Base-by-base conservation (phyloP, 2,797 vertebrate species). In the Nyctibius grandis region DNA sequence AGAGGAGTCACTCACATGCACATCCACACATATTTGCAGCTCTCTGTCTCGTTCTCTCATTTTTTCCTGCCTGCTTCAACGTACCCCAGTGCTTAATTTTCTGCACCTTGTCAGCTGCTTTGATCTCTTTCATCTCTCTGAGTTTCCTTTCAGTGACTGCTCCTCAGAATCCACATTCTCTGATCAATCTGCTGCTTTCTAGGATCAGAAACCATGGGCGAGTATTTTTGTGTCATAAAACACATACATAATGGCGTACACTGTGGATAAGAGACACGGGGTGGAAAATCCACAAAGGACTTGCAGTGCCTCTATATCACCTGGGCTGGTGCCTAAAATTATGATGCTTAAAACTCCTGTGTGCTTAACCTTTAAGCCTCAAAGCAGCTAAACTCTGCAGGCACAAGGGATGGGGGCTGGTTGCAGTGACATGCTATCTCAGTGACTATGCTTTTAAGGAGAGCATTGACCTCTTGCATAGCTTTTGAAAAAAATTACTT, bases 141-240 rank as follows among this genome's bases (percentile, higher is more conserved):
- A 85, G 45, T 80, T 97, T 88, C 67, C 80, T 93, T 92, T 83
- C 76, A 73, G 15, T 78, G 59, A 12, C 94, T 95, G 40, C 23
- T 85, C 16, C 40, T 69, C 56, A 67, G 89, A 91, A 93, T 89
- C 82, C 75, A 48, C 59, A n/a, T 83, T 76, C 34, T 88, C 42
- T 93, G 31, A 89, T 94, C 53, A 77, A 15, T 91, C 63, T 54
- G 15, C 51, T 87, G 21, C 67, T 79, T 91, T 93, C 73, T 86
- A 73, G 42, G 44, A 31, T 80, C 38, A 79, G 76, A 96, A 88
- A 65, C 9, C 34, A 28, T 22, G 67, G 69, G 40, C 1, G 0
- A 86, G 19, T 86, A 33, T 51, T 95, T 91, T 57, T 86, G 40
- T 94, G 78, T 91, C 3, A 4, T 72, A 69, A 75, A 50, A 28